Percentiles rank a stretch among this genome's conserved stretches.
phyloP scores from a whole-genome alignment of 2,888 invertebrate genomes.

The Tuta absoluta region DNA sequence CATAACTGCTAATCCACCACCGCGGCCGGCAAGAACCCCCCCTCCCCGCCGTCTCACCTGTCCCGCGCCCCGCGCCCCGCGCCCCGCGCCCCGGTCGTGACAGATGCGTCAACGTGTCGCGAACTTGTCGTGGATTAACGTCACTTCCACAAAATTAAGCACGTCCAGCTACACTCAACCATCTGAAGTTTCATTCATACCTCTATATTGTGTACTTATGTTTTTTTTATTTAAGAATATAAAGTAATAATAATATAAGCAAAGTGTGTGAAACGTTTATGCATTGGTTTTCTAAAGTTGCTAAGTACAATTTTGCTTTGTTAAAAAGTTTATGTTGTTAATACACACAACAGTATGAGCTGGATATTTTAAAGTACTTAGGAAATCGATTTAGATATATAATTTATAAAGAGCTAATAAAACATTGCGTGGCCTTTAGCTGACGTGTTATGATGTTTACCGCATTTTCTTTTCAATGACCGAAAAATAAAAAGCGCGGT shows the following conservation, averaged over 20 bases:
- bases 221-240: too few relatives aligned
- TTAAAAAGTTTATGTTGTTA: too few relatives aligned
- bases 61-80: too few relatives aligned
- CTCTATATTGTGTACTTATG: too few relatives aligned
- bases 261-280: too few relatives aligned
- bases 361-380: too few relatives aligned
- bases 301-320: too few relatives aligned
- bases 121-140: neutral
- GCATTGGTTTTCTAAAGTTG: too few relatives aligned
- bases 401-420: neutral
- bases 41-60: neutral
- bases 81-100: neutral
- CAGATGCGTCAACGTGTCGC: neutral
- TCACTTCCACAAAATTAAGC: neutral
- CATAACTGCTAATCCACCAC: neutral
- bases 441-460: neutral
- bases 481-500: conserved; percentile 6
- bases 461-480: conserved; percentile 1
- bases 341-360: too few relatives aligned
- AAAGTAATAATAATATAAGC: too few relatives aligned
- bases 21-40: neutral
- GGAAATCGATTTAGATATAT: neutral
- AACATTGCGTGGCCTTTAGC: neutral
- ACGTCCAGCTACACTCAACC: too few relatives aligned
- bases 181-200: too few relatives aligned